Conservation (phyloP, 2,888 invertebrate species). For the Oegoconia quadripuncta region DNA sequence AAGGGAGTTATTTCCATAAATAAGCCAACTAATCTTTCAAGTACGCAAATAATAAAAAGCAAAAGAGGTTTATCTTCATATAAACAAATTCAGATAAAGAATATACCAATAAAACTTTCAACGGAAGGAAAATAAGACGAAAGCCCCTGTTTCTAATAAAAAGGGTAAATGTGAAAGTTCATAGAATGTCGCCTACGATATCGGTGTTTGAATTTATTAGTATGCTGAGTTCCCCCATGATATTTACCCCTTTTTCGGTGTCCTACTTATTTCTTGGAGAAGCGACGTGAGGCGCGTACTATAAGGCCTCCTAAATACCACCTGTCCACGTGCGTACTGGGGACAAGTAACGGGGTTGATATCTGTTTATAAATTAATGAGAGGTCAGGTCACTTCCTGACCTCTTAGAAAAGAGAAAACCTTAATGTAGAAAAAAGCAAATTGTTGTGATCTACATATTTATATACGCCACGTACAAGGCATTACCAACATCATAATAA, state of each 20-base stretch:
- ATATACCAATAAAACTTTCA: not conserved
- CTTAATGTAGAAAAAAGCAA: too few species aligned
- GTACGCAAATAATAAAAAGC: too few species aligned
- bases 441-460: too few species aligned
- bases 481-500: too few species aligned
- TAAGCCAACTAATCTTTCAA: too few species aligned
- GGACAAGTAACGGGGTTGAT: not conserved
- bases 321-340: too few species aligned
- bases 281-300: constrained; percentile 15
- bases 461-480: too few species aligned
- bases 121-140: not conserved
- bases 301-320: not conserved
- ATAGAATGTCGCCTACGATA: not conserved
- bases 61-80: too few species aligned
- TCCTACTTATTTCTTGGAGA: constrained; percentile 18
- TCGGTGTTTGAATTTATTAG: constrained; percentile 3
- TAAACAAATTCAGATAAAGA: too few species aligned
- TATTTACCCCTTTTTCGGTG: constrained; percentile 16
- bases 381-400: too few species aligned
- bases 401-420: too few species aligned
- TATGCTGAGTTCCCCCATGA: constrained; percentile 1
- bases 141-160: not conserved
- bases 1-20: too few species aligned
- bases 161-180: constrained; percentile 3
- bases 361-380: not conserved